phyloP scores from a whole-genome alignment of 2,888 invertebrate species.

The Melikaiella ostensackeni region DNA sequence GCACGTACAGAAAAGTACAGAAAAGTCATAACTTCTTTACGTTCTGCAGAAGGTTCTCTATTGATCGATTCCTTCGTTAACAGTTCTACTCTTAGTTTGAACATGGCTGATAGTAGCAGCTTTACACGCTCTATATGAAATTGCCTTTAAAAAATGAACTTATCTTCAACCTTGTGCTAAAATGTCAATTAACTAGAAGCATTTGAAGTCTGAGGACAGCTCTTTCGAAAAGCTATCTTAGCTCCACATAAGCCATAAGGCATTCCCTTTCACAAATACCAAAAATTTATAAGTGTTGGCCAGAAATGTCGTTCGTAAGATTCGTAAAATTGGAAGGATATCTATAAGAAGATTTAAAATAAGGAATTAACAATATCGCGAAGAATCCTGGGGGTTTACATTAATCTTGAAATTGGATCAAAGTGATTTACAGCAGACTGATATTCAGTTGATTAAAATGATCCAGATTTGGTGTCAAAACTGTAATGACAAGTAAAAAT shows the following conservation, averaged over 20 bases:
- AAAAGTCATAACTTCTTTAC: not conserved
- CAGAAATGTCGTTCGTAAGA: too few relatives aligned
- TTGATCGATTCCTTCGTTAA: constrained; percentile 4
- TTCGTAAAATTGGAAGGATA: too few relatives aligned
- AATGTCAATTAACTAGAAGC: not conserved
- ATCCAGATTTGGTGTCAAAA: too few relatives aligned
- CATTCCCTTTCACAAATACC: not conserved
- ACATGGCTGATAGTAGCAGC: too few relatives aligned
- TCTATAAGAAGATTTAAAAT: too few relatives aligned
- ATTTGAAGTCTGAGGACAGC: not conserved
- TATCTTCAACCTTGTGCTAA: constrained; percentile 3
- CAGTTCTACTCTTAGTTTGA: not conserved
- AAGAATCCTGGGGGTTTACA: too few relatives aligned
- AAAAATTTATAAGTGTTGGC: too few relatives aligned
- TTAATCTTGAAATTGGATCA: too few relatives aligned
- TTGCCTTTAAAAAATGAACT: constrained; percentile 28
- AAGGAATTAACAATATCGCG: too few relatives aligned
- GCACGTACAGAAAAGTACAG: not conserved
- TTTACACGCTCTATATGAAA: not conserved
- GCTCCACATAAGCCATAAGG: not conserved
- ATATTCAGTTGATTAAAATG: too few relatives aligned
- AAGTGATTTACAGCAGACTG: too few relatives aligned
- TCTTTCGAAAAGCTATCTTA: not conserved
- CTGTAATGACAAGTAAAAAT: too few relatives aligned
- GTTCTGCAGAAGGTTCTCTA: not conserved